Conservation (phyloP, 1,140 invertebrate genomes). For the Acyrthosiphon pisum region DNA sequence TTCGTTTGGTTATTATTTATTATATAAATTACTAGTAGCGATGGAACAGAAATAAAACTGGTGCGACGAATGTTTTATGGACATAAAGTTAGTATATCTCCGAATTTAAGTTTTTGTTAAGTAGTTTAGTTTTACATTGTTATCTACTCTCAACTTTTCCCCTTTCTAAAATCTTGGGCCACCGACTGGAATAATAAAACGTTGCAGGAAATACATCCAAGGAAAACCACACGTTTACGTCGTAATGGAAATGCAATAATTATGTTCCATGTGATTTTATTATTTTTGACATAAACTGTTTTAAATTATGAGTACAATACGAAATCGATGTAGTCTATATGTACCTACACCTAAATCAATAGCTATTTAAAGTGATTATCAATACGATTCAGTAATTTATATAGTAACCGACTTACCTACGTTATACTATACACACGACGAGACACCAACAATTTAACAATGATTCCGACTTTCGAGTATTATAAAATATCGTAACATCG, state of each 20-base stretch:
- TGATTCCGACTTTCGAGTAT: neutral
- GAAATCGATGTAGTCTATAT: neutral
- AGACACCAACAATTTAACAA: neutral
- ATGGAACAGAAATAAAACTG: slow-evolving; percentile 30
- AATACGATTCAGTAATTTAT: neutral
- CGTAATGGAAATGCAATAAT: slow-evolving; percentile 25
- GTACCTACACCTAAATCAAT: neutral
- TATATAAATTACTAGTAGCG: slow-evolving; percentile 35
- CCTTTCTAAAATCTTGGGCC: neutral
- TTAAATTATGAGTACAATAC: neutral
- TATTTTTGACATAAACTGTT: neutral
- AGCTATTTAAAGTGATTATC: neutral
- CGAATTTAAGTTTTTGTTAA: slow-evolving; percentile 53
- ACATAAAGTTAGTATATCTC: slow-evolving; percentile 49
- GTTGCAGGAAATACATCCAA: neutral
- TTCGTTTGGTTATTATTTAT: slow-evolving; percentile 41
- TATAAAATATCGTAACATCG: neutral
- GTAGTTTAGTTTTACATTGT: slow-evolving; percentile 54
- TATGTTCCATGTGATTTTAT: neutral
- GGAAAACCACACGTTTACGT: slow-evolving; percentile 20
- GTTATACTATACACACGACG: no score
- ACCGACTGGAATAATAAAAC: slow-evolving; percentile 26
- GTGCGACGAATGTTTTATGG: slow-evolving; percentile 50
- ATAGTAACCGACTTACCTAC: neutral
- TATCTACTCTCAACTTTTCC: slow-evolving; percentile 48